phyloP scores from a whole-genome alignment of 2,113 vertebrate species.

The Mus spicilegus region DNA sequence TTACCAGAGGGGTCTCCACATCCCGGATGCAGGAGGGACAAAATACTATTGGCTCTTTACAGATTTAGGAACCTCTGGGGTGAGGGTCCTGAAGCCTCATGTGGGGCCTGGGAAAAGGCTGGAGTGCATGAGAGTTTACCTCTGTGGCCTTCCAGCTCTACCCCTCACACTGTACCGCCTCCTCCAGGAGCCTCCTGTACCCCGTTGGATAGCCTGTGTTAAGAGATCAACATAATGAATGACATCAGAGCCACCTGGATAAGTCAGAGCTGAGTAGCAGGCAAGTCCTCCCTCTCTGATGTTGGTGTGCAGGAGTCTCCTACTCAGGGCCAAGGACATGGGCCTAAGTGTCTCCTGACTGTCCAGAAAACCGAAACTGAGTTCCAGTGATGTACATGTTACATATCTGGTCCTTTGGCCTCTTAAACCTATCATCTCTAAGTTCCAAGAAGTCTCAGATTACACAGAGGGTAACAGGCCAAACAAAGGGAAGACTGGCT shows the following conservation, averaged over 20 bases:
- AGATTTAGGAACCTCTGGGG: background rate
- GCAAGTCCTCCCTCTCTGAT: background rate
- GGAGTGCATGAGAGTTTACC: background rate
- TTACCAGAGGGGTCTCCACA: background rate
- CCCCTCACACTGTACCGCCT: background rate
- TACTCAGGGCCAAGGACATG: background rate
- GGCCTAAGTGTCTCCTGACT: background rate
- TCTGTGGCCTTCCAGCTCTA: background rate
- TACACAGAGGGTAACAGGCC: background rate
- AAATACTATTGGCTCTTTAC: constrained; percentile 20
- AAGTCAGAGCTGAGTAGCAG: background rate
- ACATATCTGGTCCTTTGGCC: background rate
- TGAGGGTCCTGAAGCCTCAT: background rate
- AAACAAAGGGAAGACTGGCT: background rate
- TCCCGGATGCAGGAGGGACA: background rate
- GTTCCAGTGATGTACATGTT: rapidly evolving
- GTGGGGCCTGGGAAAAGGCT: background rate
- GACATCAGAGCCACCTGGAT: background rate
- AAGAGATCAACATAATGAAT: background rate
- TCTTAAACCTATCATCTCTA: background rate
- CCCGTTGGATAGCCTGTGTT: background rate
- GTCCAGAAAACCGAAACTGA: background rate
- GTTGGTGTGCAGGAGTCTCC: background rate
- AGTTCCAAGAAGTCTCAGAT: background rate
- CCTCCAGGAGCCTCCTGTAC: background rate